Base-by-base conservation (phyloP, 1,140 invertebrate species). In the Heliothis subflexa region DNA sequence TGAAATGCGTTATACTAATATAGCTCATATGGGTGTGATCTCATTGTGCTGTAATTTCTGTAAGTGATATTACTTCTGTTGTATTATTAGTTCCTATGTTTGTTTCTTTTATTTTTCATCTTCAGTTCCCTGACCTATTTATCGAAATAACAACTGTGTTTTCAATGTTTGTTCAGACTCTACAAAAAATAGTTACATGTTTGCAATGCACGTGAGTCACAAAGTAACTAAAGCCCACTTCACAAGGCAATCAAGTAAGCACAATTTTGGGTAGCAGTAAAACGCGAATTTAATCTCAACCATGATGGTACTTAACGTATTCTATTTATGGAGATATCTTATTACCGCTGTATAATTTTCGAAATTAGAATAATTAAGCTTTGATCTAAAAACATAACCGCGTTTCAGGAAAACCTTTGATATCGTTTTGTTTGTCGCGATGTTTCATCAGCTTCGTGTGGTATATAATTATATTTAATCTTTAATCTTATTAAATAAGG, bases 1-100 rank as follows among this genome's bases (percentile, higher is more conserved):
- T 85, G 84, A 85, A 85, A 88, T 89, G 66, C 68, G 66, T 78
- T 72, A 40, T 64, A 78, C 57, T 72, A 78, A 84, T 80, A 80
- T 55, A 47, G 28, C 73, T 80, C 55, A 66, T 57, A 74, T 66
- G 73, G 72, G 78, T 80, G 78, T 80, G 73, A 76, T 76, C 78
- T 76, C 66, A 68, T 28, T 66, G 50, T 28, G 18, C 49, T 54
- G 74, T 77, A 77, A 77, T 77, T 54, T 77, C 74, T 77, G 62
- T 77, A 68, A 77, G 61, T 77, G 74, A 77, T 77, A 77, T 77
- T 77, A 57, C 62, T 45, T 55, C 7, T 55, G 61, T 68, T 77
- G 18, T 77, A 55, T 66, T 77, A 66, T 77, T 68, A 55, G 73
- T 64, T 64, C 3, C 52, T n/a, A 45, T 77, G 57, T 57, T 40